Percentiles rank a stretch among this genome's conserved stretches.
Evolutionary conservation across 2,888 invertebrate genomes (phyloP).

Genomic region (Callyntrura guangdongensis): DNA sequence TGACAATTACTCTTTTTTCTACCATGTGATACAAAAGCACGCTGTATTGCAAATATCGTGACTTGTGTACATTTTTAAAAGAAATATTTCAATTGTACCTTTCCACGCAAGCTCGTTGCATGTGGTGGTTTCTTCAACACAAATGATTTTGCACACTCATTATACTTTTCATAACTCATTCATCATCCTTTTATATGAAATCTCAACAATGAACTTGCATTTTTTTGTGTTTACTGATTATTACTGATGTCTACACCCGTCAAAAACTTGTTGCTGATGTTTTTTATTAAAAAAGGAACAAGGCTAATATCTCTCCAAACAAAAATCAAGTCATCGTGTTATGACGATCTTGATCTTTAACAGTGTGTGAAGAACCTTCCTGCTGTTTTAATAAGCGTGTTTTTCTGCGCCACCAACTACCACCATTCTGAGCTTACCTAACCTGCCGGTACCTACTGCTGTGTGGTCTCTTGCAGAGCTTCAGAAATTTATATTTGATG

Average conservation of each 20-base stretch:
- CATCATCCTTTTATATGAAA: background rate
- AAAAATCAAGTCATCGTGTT: slow-evolving; percentile 18
- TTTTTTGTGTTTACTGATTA: background rate
- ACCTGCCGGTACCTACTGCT: background rate
- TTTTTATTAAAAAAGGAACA: background rate
- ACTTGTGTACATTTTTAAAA: no score
- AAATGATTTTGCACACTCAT: background rate
- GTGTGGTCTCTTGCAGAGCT: background rate
- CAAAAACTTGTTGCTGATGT: background rate
- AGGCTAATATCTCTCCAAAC: background rate
- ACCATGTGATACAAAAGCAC: no score
- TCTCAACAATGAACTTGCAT: background rate
- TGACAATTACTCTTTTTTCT: no score
- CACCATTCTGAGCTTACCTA: background rate
- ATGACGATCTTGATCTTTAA: slow-evolving; percentile 27
- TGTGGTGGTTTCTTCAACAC: background rate
- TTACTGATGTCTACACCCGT: background rate
- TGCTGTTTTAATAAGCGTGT: background rate
- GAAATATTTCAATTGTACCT: no score
- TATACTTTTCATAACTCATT: background rate
- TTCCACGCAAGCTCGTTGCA: background rate
- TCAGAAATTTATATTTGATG: background rate
- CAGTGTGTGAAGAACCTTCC: slow-evolving; percentile 9
- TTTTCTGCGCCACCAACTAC: background rate
- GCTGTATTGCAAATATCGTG: no score